Percentiles rank a stretch among this genome's conserved stretches.
Evolutionary conservation across 2,888 invertebrate genomes (phyloP).

Genomic region (Drosophila kambysellisi): DNA sequence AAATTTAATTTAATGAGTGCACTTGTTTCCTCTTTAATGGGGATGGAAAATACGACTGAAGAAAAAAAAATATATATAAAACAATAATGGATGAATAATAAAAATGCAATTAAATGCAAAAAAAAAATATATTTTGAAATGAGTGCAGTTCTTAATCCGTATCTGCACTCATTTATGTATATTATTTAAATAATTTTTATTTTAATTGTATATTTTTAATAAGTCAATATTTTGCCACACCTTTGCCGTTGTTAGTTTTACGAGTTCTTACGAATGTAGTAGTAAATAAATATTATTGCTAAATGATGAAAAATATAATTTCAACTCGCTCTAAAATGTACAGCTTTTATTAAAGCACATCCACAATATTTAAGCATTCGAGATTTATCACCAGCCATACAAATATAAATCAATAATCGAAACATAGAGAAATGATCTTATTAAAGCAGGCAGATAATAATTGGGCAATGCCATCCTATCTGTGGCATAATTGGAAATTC

Average conservation of each 20-base stretch:
- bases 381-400: not conserved
- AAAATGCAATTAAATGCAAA: not conserved
- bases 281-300: not conserved
- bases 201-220: not conserved
- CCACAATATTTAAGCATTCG: not conserved
- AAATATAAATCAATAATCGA: not conserved
- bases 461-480: constrained; percentile 7
- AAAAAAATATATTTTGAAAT: not conserved
- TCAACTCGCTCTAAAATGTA: too few relatives aligned
- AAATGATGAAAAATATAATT: not conserved
- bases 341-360: not conserved
- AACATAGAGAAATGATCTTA: constrained; percentile 22
- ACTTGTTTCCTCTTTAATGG: too few relatives aligned
- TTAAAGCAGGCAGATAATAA: constrained; percentile 19
- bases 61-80: not conserved
- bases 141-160: not conserved
- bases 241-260: not conserved
- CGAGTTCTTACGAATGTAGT: not conserved
- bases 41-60: not conserved
- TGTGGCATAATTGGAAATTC: constrained; percentile 51
- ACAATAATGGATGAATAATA: not conserved
- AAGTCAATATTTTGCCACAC: not conserved
- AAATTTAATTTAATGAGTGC: not conserved
- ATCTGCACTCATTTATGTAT: not conserved
- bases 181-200: not conserved